These are phyloP conservation scores for Phycodurus eques DNA, from an alignment of 2,113 vertebrate species.

Conservation along the genomic window DNA sequence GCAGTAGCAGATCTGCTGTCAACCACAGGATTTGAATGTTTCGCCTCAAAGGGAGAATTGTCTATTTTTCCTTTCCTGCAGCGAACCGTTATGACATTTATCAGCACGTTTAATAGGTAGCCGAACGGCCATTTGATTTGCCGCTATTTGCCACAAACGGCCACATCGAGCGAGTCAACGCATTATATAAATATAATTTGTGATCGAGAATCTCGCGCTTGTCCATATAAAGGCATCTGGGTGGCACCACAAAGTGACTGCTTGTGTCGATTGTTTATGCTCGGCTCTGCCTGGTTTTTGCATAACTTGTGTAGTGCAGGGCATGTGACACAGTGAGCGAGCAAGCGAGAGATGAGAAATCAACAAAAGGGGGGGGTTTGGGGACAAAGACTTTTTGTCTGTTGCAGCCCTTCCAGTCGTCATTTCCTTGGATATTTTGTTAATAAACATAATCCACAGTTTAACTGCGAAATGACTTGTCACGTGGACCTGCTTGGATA, in stretches of 20 bases:
- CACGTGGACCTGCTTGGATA: conserved; percentile 51
- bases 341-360: conserved; percentile 47
- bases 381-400: conserved; percentile 63
- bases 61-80: background rate
- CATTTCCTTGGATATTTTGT: conserved; percentile 57
- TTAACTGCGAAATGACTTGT: conserved; percentile 50
- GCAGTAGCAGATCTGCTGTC: background rate
- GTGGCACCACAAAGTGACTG: conserved; percentile 65
- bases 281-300: conserved; percentile 68
- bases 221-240: conserved; percentile 40
- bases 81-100: background rate
- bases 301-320: conserved; percentile 73
- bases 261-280: conserved; percentile 75
- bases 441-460: conserved; percentile 62
- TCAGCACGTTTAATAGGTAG: background rate
- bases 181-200: background rate
- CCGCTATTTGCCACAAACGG: background rate
- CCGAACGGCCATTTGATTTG: background rate
- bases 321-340: conserved; percentile 71
- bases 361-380: conserved; percentile 28
- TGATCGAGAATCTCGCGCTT: conserved; percentile 18
- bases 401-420: conserved; percentile 26
- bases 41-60: background rate
- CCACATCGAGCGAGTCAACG: background rate
- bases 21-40: background rate